Evolutionary conservation across 2,797 vertebrate species (phyloP).

Genomic region (Schizopygopsis pylzovi): DNA sequence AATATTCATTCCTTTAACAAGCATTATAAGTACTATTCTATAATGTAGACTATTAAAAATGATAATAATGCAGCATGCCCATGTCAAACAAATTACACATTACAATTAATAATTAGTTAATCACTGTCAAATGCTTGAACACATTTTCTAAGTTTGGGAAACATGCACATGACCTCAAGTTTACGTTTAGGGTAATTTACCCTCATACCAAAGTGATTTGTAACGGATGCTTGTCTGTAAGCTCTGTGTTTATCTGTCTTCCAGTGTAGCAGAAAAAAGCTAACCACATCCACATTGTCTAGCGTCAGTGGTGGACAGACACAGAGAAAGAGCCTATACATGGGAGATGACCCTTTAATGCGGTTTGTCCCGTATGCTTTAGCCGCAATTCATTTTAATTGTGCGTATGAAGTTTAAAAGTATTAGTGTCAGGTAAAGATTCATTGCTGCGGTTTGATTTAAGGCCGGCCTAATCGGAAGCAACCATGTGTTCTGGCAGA

Average conservation of each 20-base stretch:
- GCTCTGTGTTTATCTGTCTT: constrained; percentile 31
- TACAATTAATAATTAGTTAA: neutral
- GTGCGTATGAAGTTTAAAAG: constrained; percentile 83
- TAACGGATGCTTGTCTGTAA: neutral
- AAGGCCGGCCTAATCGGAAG: constrained; percentile 72
- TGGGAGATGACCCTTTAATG: constrained; percentile 64
- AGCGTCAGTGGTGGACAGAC: constrained; percentile 13
- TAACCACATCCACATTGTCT: constrained; percentile 36
- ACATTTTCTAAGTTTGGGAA: neutral
- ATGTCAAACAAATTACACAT: neutral
- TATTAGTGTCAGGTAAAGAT: constrained; percentile 82
- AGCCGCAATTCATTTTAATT: constrained; percentile 84
- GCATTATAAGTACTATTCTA: neutral
- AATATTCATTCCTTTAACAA: neutral
- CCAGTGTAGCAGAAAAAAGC: constrained; percentile 21
- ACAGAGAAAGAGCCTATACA: constrained; percentile 32
- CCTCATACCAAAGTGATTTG: constrained; percentile 26
- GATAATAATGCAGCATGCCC: neutral
- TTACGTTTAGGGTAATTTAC: constrained; percentile 11
- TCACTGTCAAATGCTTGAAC: neutral
- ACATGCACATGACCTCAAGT: neutral
- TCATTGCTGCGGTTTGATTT: constrained; percentile 76
- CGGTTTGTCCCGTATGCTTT: constrained; percentile 72
- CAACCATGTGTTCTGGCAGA: constrained; percentile 81
- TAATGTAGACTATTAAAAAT: neutral